Conservation (phyloP, 1,140 invertebrate genomes). For the Drosophila jambulina region DNA sequence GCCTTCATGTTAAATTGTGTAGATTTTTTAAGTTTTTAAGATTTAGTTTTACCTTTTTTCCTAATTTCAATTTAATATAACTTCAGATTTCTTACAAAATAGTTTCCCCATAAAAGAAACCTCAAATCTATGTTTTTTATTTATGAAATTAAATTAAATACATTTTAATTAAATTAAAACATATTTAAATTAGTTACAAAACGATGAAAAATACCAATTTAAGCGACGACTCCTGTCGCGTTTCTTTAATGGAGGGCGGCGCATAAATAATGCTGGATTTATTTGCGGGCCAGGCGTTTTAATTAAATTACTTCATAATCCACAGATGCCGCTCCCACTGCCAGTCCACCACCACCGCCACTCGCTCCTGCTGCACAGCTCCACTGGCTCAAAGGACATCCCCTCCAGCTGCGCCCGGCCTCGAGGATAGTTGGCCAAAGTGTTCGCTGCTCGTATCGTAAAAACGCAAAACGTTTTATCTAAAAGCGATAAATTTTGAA, state of each 20-base stretch:
- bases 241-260: constrained; percentile 2
- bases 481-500: constrained; percentile 82
- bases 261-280: constrained; percentile 62
- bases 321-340: constrained; percentile 25
- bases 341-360: not conserved
- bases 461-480: constrained; percentile 83
- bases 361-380: not conserved
- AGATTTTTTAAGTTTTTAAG: too few species aligned
- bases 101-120: too few species aligned
- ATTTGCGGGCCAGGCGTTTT: constrained; percentile 61
- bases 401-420: constrained; percentile 27
- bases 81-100: too few species aligned
- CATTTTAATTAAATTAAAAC: too few species aligned
- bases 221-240: constrained; percentile 3
- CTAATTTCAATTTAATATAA: too few species aligned
- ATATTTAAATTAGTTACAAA: not conserved
- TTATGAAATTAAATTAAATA: too few species aligned
- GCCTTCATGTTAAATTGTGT: too few species aligned
- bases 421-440: constrained; percentile 52
- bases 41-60: too few species aligned
- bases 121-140: too few species aligned
- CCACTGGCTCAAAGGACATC: constrained; percentile 14
- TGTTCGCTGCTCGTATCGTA: constrained; percentile 74
- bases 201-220: not conserved
- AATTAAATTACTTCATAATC: constrained; percentile 81